phyloP scores from a whole-genome alignment of 2,888 invertebrate species.

The Desoria tigrina region DNA sequence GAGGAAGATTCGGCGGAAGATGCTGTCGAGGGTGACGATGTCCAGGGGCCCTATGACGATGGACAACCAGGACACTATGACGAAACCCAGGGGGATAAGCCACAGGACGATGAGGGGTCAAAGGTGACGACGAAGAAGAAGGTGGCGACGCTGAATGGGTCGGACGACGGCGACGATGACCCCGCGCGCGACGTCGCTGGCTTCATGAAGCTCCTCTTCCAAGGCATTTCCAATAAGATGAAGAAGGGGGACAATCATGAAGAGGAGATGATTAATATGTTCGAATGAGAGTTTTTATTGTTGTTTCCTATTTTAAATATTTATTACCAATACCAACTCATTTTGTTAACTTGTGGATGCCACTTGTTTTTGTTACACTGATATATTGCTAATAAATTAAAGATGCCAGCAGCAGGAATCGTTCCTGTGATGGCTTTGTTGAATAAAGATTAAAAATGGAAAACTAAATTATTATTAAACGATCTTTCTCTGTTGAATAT shows the following conservation, averaged over 20 bases:
- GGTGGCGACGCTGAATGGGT: neutral
- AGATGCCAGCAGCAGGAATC: no score
- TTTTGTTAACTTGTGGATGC: no score
- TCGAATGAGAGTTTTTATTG: constrained; percentile 26
- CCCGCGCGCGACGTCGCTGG: constrained; percentile 36
- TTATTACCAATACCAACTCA: constrained; percentile 5
- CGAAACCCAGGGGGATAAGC: constrained; percentile 19
- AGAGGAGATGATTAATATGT: constrained; percentile 36
- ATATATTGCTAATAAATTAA: constrained; percentile 1
- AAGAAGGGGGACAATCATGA: constrained; percentile 22
- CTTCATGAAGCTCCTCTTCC: constrained; percentile 40
- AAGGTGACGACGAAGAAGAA: constrained; percentile 5
- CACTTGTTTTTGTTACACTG: neutral
- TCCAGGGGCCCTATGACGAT: constrained; percentile 21
- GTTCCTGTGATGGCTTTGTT: no score
- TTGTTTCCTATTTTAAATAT: neutral
- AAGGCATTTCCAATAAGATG: constrained; percentile 40
- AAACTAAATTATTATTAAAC: no score
- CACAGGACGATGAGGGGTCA: constrained; percentile 14
- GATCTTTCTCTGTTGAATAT: no score
- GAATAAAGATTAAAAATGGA: no score
- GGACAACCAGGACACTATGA: constrained; percentile 24
- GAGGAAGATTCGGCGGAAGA: constrained; percentile 25
- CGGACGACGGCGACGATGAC: constrained; percentile 28
- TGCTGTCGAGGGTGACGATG: neutral